These are phyloP conservation scores for Tetheella fluctuosa DNA, from an alignment of 2,888 invertebrate genomes.

Conservation along the genomic window DNA sequence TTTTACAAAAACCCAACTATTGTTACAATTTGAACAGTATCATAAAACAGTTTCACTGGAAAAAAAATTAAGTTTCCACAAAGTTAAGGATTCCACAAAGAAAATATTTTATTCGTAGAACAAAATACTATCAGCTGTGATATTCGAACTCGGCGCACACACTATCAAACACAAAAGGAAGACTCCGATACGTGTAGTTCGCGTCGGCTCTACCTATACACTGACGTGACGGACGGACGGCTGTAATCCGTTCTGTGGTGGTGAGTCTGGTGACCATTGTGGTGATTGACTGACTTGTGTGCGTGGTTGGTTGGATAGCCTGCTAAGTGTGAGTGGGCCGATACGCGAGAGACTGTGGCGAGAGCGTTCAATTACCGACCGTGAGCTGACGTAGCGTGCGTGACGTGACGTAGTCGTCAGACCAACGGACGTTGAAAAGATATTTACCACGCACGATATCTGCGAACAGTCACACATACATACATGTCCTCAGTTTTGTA, in stretches of 20 bases:
- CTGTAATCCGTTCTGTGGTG: constrained; percentile 11
- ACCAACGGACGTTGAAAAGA: constrained; percentile 24
- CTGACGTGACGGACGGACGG: constrained; percentile 33
- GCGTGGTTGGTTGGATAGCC: constrained; percentile 18
- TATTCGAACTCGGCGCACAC: constrained; percentile 47
- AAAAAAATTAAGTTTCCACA: constrained; percentile 43
- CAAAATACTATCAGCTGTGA: constrained; percentile 38
- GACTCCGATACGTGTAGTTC: constrained; percentile 45
- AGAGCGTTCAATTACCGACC: constrained; percentile 30
- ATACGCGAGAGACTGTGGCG: no score
- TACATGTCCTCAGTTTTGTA: neutral
- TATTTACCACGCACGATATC: neutral
- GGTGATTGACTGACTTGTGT: constrained; percentile 10
- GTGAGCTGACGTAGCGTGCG: constrained; percentile 56
- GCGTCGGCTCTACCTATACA: constrained; percentile 62
- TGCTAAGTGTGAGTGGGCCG: constrained; percentile 42
- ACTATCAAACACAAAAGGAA: neutral
- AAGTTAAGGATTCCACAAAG: constrained; percentile 47
- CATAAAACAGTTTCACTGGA: neutral
- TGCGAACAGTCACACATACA: neutral
- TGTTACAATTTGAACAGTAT: no score
- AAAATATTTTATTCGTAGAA: constrained; percentile 20
- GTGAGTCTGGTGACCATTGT: constrained; percentile 14
- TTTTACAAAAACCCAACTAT: neutral
- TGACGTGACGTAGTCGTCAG: constrained; percentile 56